These are phyloP conservation scores for Caenorhabditis sp. DNA, from an alignment of 2,888 invertebrate species.

Conservation along the genomic window DNA sequence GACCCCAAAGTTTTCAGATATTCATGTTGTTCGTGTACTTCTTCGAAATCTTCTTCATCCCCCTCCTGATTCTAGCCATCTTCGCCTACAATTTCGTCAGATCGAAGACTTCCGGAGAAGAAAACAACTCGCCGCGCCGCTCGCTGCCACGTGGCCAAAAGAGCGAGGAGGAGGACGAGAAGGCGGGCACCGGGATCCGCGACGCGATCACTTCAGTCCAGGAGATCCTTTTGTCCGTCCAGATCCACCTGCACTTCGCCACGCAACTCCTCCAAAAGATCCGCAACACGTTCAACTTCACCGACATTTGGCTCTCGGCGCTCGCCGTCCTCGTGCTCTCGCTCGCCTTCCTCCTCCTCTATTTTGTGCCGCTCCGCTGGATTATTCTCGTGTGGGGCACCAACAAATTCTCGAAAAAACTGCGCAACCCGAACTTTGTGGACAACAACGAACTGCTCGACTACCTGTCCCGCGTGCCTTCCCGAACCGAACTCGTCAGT, in stretches of 20 bases:
- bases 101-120: conserved; percentile 1
- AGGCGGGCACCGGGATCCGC: conserved; percentile 80
- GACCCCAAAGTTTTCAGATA: conserved; percentile 79
- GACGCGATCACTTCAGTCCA: conserved; percentile 85
- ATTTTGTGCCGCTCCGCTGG: conserved; percentile 90
- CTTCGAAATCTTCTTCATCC: conserved; percentile 96
- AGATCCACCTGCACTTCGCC: conserved; percentile 93
- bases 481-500: conserved; percentile 90
- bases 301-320: conserved; percentile 94
- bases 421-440: conserved; percentile 92
- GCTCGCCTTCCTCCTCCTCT: conserved; percentile 87
- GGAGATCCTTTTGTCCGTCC: conserved; percentile 96
- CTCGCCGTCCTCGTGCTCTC: conserved; percentile 88
- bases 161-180: conserved; percentile 61
- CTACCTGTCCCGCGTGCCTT: conserved; percentile 93
- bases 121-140: conserved; percentile 2
- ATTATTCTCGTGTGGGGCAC: conserved; percentile 93
- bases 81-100: conserved; percentile 83
- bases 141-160: conserved; percentile 24
- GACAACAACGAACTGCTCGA: conserved; percentile 97
- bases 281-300: conserved; percentile 94
- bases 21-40: conserved; percentile 93
- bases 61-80: conserved; percentile 87
- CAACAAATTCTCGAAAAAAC: conserved; percentile 94
- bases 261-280: conserved; percentile 94